phyloP scores from a whole-genome alignment of 2,113 vertebrate genomes.

The Tupaia chinensis region DNA sequence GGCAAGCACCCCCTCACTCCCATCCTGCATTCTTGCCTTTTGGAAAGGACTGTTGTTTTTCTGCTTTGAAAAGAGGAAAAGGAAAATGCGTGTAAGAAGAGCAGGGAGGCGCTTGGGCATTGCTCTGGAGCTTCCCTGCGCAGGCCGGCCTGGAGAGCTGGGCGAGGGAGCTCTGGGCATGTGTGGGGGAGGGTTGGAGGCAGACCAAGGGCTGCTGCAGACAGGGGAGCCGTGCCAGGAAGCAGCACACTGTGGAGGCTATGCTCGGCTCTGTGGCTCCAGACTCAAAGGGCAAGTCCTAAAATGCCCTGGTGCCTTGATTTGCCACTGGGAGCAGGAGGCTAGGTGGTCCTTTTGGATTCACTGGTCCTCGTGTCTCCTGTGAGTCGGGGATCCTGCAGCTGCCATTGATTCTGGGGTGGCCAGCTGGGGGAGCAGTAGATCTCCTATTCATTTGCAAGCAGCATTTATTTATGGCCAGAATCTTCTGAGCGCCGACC shows the following conservation, averaged over 20 bases:
- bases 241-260: neutral
- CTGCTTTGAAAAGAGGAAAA: neutral
- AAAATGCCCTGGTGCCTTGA: neutral
- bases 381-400: neutral
- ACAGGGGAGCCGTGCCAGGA: neutral
- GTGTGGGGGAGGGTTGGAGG: neutral
- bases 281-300: neutral
- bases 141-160: rapidly evolving
- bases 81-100: neutral
- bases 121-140: neutral
- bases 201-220: neutral
- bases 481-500: neutral
- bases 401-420: neutral
- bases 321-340: neutral
- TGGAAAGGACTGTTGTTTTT: neutral
- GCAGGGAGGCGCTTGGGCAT: neutral
- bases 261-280: neutral
- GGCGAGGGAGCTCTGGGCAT: neutral
- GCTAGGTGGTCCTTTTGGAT: neutral
- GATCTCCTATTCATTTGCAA: neutral
- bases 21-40: neutral
- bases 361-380: neutral
- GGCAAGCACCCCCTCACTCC: neutral
- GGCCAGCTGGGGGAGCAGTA: neutral
- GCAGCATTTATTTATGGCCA: neutral